Percentiles rank a stretch among this genome's conserved stretches.
These are phyloP conservation scores for Drosophila helvetica DNA, from an alignment of 2,888 invertebrate species.

Conservation along the genomic window DNA sequence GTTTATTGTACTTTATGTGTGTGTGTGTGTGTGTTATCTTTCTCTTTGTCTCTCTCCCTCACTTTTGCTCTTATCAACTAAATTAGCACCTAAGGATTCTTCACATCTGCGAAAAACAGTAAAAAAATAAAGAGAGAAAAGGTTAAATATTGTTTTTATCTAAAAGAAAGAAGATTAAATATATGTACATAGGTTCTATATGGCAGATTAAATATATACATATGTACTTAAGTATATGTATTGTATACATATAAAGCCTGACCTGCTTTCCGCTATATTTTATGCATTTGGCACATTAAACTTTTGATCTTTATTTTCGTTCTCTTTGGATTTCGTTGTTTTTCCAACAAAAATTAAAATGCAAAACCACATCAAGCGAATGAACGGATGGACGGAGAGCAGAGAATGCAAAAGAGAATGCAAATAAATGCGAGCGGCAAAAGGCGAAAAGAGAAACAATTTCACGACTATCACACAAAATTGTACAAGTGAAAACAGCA, in stretches of 20 bases:
- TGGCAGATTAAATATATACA: no score
- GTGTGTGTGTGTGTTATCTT: conserved; percentile 3
- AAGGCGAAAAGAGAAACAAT: conserved; percentile 33
- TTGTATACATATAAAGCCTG: conserved; percentile 31
- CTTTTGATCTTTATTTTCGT: conserved; percentile 49
- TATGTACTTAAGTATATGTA: conserved; percentile 1
- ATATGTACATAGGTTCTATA: no score
- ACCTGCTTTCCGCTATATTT: conserved; percentile 49
- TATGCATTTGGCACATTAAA: conserved; percentile 72
- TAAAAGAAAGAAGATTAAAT: no score
- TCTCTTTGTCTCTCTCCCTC: conserved; percentile 25
- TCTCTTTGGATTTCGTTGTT: conserved; percentile 25
- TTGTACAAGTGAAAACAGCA: conserved; percentile 7
- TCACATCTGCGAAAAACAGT: conserved; percentile 81
- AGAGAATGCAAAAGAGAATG: conserved; percentile 23
- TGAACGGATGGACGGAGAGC: conserved; percentile 4
- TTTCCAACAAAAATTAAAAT: conserved; percentile 29
- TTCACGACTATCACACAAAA: conserved; percentile 18
- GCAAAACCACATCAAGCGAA: conserved; percentile 19
- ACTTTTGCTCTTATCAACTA: conserved; percentile 81
- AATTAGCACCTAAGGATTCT: conserved; percentile 84
- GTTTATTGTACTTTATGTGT: conserved; percentile 61
- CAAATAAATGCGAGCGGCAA: conserved; percentile 33
- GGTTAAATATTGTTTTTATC: conserved; percentile 10
- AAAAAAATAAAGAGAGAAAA: conserved; percentile 27